Conservation (phyloP, 1,140 invertebrate species). For the Nylanderia fulva region DNA sequence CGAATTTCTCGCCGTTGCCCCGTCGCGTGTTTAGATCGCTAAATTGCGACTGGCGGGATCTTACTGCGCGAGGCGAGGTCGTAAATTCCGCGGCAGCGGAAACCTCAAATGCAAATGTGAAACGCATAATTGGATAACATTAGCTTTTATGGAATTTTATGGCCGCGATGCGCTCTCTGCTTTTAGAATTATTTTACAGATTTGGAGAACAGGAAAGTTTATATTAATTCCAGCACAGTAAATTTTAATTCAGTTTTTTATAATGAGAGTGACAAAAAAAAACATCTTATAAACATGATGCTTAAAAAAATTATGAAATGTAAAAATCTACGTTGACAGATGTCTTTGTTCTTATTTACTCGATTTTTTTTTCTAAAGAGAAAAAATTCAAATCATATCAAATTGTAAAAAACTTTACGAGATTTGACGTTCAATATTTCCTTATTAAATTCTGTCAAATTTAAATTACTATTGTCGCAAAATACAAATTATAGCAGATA, state of each 20-base stretch:
- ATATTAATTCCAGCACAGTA: neutral
- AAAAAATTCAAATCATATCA: too few relatives aligned
- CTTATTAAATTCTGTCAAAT: too few relatives aligned
- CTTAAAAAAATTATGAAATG: too few relatives aligned
- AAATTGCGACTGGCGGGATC: neutral
- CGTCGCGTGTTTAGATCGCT: constrained; percentile 27
- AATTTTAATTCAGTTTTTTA: neutral
- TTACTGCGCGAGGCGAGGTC: neutral
- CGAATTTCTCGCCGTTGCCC: constrained; percentile 25
- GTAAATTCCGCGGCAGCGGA: constrained; percentile 5
- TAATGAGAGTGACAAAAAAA: too few relatives aligned
- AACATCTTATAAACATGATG: too few relatives aligned
- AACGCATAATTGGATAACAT: constrained; percentile 3
- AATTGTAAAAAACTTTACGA: too few relatives aligned
- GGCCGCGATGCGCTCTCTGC: neutral
- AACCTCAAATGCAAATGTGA: neutral
- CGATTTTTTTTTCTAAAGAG: too few relatives aligned
- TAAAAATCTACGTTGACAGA: too few relatives aligned
- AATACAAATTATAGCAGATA: neutral
- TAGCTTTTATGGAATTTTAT: neutral
- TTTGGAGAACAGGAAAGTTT: neutral
- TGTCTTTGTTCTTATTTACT: too few relatives aligned
- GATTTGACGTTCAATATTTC: too few relatives aligned
- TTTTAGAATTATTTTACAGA: neutral
- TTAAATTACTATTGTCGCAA: neutral